phyloP scores from a whole-genome alignment of 2,888 invertebrate species.

The Dryomyza anilis region DNA sequence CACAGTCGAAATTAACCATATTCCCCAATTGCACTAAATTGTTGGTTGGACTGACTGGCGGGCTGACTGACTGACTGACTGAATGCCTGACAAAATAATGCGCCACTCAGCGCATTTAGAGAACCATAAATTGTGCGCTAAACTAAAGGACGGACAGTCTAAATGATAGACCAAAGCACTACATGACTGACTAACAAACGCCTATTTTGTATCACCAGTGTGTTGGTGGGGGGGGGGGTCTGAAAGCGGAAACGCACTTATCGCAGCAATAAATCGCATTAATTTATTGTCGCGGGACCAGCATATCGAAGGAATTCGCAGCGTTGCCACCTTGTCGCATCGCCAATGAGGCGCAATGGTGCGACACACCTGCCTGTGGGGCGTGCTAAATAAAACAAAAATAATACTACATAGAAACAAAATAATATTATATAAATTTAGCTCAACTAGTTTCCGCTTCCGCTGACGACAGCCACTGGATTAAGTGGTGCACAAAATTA shows the following conservation, averaged over 20 bases:
- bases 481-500: too few relatives aligned
- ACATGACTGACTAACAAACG: not conserved
- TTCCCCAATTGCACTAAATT: too few relatives aligned
- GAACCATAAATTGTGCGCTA: slow-evolving; percentile 7
- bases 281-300: slow-evolving; percentile 55
- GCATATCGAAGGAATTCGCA: slow-evolving; percentile 40
- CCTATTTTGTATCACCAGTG: not conserved
- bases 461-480: too few relatives aligned
- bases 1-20: too few relatives aligned
- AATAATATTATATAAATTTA: too few relatives aligned
- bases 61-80: too few relatives aligned
- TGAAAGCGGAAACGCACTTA: slow-evolving; percentile 43
- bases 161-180: not conserved
- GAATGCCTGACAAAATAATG: not conserved
- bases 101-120: not conserved
- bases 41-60: too few relatives aligned
- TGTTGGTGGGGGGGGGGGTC: slow-evolving; percentile 7
- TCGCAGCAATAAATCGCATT: slow-evolving; percentile 58
- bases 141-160: slow-evolving; percentile 6
- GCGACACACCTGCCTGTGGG: not conserved
- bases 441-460: slow-evolving; percentile 19
- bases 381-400: not conserved
- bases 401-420: not conserved
- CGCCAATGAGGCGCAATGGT: too few relatives aligned
- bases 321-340: too few relatives aligned